Percentiles rank a stretch among this genome's conserved stretches.
Evolutionary conservation across 2,113 vertebrate genomes (phyloP).

Genomic region (Mesitornis unicolor): DNA sequence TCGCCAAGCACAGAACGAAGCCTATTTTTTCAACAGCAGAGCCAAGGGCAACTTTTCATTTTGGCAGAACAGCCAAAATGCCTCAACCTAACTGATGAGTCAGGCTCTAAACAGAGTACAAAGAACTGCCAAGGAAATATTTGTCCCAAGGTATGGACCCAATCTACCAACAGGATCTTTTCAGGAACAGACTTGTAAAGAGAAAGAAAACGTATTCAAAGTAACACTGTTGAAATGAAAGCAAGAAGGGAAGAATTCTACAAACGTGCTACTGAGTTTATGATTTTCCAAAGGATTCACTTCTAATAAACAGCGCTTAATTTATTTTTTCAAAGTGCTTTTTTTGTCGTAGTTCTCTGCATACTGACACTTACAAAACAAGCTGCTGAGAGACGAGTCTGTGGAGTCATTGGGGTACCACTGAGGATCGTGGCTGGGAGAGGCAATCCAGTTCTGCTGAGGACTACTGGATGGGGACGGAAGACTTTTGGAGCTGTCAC

Average conservation of each 20-base stretch:
- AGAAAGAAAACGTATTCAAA: neutral
- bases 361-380: constrained; percentile 85
- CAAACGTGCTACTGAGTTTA: neutral
- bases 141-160: neutral
- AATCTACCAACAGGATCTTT: neutral
- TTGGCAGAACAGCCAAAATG: neutral
- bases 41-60: neutral
- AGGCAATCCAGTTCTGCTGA: constrained; percentile 92
- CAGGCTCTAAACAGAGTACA: constrained; percentile 1
- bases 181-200: neutral
- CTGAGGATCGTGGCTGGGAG: constrained; percentile 95
- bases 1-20: neutral
- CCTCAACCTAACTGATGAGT: constrained; percentile 1
- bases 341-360: neutral
- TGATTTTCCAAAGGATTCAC: neutral
- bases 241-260: neutral
- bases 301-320: neutral
- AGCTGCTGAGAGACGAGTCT: constrained; percentile 91
- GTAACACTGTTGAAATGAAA: neutral
- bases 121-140: neutral
- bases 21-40: neutral
- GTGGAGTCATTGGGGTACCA: constrained; percentile 97
- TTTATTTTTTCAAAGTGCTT: neutral
- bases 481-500: constrained; percentile 89
- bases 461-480: constrained; percentile 89